Percentiles rank a stretch among this genome's conserved stretches.
Evolutionary conservation across 2,113 vertebrate genomes (phyloP).

Genomic region (Sterna hirundo): DNA sequence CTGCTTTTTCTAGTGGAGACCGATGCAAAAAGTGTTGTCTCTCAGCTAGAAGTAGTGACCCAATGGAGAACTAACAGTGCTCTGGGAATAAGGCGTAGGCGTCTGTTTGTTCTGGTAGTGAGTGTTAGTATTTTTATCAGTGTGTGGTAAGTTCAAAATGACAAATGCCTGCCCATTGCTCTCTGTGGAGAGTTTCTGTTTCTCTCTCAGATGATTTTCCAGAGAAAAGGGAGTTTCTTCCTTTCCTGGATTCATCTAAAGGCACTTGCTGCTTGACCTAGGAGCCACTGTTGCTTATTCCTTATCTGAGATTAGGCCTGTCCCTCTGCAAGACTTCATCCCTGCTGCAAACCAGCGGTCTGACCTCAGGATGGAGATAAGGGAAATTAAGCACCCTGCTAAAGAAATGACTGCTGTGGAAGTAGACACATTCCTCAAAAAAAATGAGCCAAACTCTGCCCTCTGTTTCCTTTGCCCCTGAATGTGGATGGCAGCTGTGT

Average conservation of each 20-base stretch:
- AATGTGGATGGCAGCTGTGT: neutral
- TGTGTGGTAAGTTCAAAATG: neutral
- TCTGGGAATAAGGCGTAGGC: neutral
- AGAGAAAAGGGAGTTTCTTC: neutral
- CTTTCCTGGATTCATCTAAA: neutral
- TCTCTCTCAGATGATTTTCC: neutral
- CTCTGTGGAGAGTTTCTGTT: neutral
- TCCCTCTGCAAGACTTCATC: neutral
- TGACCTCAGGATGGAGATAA: neutral
- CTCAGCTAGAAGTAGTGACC: neutral
- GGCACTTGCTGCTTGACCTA: neutral
- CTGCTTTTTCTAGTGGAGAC: neutral
- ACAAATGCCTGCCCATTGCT: neutral
- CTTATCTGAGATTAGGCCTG: neutral
- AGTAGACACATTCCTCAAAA: neutral
- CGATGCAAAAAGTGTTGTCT: neutral
- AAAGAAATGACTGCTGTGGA: neutral
- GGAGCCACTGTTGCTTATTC: neutral
- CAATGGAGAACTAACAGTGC: neutral
- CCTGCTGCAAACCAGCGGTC: neutral
- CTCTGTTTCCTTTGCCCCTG: neutral
- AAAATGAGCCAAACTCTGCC: neutral
- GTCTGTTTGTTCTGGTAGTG: slow-evolving; percentile 31
- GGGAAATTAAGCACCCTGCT: neutral
- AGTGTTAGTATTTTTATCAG: slow-evolving; percentile 5